Conservation (phyloP, 1,140 invertebrate species). For the Trinorchestia longiramus region DNA sequence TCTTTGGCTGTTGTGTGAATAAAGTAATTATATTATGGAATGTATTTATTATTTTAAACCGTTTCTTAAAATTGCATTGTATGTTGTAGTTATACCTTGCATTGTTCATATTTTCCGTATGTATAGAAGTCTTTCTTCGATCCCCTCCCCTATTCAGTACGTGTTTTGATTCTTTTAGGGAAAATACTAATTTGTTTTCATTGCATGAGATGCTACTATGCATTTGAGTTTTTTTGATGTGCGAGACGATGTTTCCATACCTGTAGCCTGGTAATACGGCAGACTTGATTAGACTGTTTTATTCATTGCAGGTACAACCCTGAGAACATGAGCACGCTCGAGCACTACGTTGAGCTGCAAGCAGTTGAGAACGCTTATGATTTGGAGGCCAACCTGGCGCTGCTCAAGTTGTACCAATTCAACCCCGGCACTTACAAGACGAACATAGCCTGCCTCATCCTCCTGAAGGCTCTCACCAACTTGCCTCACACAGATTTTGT, state of each 20-base stretch:
- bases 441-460: conserved; percentile 85
- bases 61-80: too few relatives aligned
- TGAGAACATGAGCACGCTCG: conserved; percentile 88
- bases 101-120: too few relatives aligned
- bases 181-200: too few relatives aligned
- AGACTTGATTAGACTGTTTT: background rate
- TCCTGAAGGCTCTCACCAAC: conserved; percentile 95
- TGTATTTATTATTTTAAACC: too few relatives aligned
- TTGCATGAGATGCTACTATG: too few relatives aligned
- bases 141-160: too few relatives aligned
- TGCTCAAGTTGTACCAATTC: conserved; percentile 75
- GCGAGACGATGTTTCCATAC: background rate
- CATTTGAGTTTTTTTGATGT: background rate
- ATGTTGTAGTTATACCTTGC: too few relatives aligned
- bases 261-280: background rate
- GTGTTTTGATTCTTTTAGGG: too few relatives aligned
- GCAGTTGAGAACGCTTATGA: conserved; percentile 94
- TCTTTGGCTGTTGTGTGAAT: too few relatives aligned
- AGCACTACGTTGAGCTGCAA: conserved; percentile 93
- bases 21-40: too few relatives aligned
- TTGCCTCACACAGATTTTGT: conserved; percentile 97
- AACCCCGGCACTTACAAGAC: conserved; percentile 74
- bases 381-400: conserved; percentile 94
- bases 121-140: too few relatives aligned
- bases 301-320: conserved; percentile 87